Evolutionary conservation across 2,888 invertebrate species (phyloP).

Genomic region (Glyphotaelius pellucidus): DNA sequence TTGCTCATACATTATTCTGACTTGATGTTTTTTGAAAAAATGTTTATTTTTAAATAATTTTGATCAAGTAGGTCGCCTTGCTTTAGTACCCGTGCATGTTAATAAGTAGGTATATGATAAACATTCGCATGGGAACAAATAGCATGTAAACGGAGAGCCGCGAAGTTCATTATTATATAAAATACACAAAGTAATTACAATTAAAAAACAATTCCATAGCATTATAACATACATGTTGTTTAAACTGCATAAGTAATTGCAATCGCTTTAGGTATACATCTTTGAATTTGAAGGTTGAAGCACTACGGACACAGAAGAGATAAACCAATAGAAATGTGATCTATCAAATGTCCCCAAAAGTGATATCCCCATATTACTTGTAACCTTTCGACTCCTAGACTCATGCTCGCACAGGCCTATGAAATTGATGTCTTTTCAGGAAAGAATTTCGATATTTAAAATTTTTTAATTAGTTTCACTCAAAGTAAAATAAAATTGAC

Average conservation of each 20-base stretch:
- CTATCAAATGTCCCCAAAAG: not conserved
- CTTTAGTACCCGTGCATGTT: not conserved
- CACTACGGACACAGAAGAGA: not conserved
- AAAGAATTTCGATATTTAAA: not conserved
- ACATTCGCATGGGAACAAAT: not conserved
- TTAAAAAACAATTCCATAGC: not conserved
- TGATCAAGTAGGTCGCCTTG: not conserved
- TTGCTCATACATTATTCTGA: too few relatives aligned
- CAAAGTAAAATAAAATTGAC: not conserved
- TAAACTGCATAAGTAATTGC: not conserved
- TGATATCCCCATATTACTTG: not conserved
- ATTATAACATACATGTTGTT: not conserved
- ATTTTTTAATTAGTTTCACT: not conserved
- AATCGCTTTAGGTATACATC: not conserved
- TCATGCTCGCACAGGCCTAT: not conserved
- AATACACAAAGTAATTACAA: not conserved
- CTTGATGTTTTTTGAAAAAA: too few relatives aligned
- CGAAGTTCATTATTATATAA: too few relatives aligned
- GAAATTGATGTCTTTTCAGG: not conserved
- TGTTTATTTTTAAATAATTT: too few relatives aligned
- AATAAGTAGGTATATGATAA: too few relatives aligned
- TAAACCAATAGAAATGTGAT: not conserved
- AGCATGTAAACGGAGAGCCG: not conserved
- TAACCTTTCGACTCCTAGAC: not conserved
- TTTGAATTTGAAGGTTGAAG: too few relatives aligned